Conservation (phyloP, 1,140 invertebrate genomes). For the Colletes gigas region DNA sequence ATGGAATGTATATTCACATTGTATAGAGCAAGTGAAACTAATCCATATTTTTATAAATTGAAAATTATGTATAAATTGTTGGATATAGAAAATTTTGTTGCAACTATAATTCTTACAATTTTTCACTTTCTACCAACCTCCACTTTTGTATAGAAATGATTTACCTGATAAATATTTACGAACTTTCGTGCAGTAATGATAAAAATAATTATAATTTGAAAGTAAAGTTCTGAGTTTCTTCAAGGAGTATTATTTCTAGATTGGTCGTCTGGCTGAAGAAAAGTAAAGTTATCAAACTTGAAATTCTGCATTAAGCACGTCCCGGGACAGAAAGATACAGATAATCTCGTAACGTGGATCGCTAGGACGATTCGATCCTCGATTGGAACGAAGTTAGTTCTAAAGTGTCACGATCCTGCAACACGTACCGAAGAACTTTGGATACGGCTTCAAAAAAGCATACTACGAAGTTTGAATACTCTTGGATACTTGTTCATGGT, state of each 20-base stretch:
- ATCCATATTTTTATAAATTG: too few species aligned
- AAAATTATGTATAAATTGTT: too few species aligned
- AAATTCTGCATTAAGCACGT: constrained; percentile 17
- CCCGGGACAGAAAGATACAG: constrained; percentile 7
- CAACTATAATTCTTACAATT: too few species aligned
- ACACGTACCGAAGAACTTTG: constrained; percentile 54
- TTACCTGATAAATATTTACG: too few species aligned
- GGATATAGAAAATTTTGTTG: too few species aligned
- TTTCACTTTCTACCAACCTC: too few species aligned
- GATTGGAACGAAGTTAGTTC: constrained; percentile 58
- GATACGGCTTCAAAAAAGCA: constrained; percentile 24
- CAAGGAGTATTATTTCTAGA: not conserved
- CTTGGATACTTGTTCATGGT: constrained; percentile 18
- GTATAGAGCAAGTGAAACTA: too few species aligned
- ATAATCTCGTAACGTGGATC: constrained; percentile 41
- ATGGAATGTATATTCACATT: too few species aligned
- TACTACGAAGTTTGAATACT: constrained; percentile 49
- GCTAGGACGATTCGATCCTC: constrained; percentile 29
- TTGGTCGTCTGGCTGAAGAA: not conserved
- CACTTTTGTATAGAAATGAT: too few species aligned
- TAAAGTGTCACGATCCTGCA: constrained; percentile 44
- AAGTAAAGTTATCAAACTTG: not conserved
- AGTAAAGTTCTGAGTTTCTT: too few species aligned
- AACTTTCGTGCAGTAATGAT: too few species aligned
- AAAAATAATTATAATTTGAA: too few species aligned